Conservation (phyloP, 2,888 invertebrate genomes). For the Nebria salina region DNA sequence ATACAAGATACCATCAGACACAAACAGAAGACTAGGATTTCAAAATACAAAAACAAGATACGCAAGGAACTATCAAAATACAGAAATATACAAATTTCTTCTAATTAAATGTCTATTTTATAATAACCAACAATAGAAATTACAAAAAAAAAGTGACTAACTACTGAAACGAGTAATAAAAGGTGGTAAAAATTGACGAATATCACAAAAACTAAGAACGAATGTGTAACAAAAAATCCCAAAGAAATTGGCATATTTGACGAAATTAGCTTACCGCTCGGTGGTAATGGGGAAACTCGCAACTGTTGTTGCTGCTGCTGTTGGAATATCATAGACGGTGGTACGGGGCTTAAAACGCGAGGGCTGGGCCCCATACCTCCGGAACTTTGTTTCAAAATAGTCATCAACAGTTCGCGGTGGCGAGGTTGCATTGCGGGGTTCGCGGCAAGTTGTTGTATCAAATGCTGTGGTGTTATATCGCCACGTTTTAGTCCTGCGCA, state of each 20-base stretch:
- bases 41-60: slow-evolving; percentile 34
- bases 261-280: slow-evolving; percentile 64
- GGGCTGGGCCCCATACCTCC: slow-evolving; percentile 60
- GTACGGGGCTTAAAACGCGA: slow-evolving; percentile 60
- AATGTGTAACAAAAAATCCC: slow-evolving; percentile 34
- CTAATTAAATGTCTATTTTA: too few species aligned
- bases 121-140: too few species aligned
- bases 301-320: slow-evolving; percentile 67
- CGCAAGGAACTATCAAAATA: slow-evolving; percentile 25
- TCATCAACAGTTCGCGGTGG: slow-evolving; percentile 76
- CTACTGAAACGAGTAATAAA: too few species aligned
- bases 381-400: slow-evolving; percentile 68
- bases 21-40: slow-evolving; percentile 14
- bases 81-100: background rate
- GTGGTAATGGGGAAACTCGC: slow-evolving; percentile 71
- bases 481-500: slow-evolving; percentile 75
- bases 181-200: slow-evolving; percentile 11
- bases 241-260: background rate
- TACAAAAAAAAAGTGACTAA: background rate
- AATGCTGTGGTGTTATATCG: slow-evolving; percentile 78
- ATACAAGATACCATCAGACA: slow-evolving; percentile 31
- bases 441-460: slow-evolving; percentile 78
- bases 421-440: slow-evolving; percentile 79
- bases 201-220: slow-evolving; percentile 39
- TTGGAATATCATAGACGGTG: slow-evolving; percentile 60